phyloP scores from a whole-genome alignment of 2,797 vertebrate species.

The Remorina albescens region DNA sequence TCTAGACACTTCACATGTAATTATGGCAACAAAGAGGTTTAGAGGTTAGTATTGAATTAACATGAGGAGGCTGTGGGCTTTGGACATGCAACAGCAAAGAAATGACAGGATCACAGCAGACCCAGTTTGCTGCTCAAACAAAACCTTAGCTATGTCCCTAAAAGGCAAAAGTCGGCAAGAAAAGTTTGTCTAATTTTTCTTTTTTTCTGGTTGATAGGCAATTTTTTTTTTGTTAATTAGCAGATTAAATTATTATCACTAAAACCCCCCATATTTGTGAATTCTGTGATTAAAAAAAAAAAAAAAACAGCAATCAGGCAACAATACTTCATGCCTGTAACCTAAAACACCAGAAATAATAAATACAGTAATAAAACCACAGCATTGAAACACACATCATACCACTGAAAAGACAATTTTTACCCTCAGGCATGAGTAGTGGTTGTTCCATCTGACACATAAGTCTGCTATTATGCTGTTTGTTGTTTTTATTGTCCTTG shows the following conservation, averaged over 20 bases:
- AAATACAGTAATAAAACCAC: conserved; percentile 52
- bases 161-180: not conserved
- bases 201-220: not conserved
- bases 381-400: conserved; percentile 43
- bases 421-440: conserved; percentile 42
- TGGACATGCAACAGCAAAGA: not conserved
- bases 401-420: conserved; percentile 40
- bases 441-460: conserved; percentile 35
- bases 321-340: conserved; percentile 17
- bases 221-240: not conserved
- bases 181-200: conserved; percentile 6
- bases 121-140: conserved; percentile 44
- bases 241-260: not conserved
- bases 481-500: conserved; percentile 45
- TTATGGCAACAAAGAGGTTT: conserved; percentile 27
- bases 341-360: conserved; percentile 35
- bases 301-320: not conserved
- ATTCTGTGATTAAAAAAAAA: not conserved
- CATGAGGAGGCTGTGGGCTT: conserved; percentile 5
- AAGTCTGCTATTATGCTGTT: conserved; percentile 25
- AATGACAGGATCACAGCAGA: conserved; percentile 27
- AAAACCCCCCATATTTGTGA: too few species aligned
- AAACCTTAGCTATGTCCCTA: conserved; percentile 5
- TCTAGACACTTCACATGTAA: conserved; percentile 49
- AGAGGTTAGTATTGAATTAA: conserved; percentile 21